These are phyloP conservation scores for Drosophila falleni DNA, from an alignment of 2,888 invertebrate genomes.

Conservation along the genomic window DNA sequence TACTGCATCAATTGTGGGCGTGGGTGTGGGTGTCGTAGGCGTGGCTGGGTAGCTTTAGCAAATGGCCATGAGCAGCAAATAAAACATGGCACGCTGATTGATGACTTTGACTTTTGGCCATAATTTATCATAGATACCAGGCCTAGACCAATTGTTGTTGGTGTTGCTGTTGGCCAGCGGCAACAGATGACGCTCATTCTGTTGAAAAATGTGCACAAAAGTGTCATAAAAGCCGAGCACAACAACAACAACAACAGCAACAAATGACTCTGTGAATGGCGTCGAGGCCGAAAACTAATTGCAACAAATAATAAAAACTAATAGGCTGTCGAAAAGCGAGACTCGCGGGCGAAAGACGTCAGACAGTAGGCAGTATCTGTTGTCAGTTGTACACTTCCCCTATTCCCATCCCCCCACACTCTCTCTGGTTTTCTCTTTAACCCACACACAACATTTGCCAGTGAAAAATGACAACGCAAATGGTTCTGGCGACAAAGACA, in stretches of 20 bases:
- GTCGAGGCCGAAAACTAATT: slow-evolving; percentile 72
- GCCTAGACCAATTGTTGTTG: slow-evolving; percentile 40
- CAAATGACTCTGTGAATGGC: neutral
- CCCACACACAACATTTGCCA: slow-evolving; percentile 37
- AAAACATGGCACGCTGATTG: slow-evolving; percentile 77
- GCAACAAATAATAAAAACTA: slow-evolving; percentile 82
- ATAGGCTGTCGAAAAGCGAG: slow-evolving; percentile 78
- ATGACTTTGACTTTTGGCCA: slow-evolving; percentile 81
- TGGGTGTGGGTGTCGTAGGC: slow-evolving; percentile 1
- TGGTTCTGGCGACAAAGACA: slow-evolving; percentile 42
- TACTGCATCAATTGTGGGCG: slow-evolving; percentile 4
- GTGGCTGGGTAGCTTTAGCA: slow-evolving; percentile 30
- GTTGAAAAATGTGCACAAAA: slow-evolving; percentile 76
- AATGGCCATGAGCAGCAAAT: slow-evolving; percentile 76
- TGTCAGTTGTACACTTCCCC: slow-evolving; percentile 6
- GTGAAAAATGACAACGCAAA: slow-evolving; percentile 77
- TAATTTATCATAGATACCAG: slow-evolving; percentile 78
- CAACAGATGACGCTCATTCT: slow-evolving; percentile 79
- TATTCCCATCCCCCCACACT: too few relatives aligned
- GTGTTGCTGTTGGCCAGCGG: slow-evolving; percentile 53
- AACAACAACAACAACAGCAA: slow-evolving; percentile 5
- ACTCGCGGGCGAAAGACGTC: slow-evolving; percentile 32
- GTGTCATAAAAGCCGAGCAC: slow-evolving; percentile 71
- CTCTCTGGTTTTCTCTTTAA: too few relatives aligned
- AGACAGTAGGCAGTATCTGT: slow-evolving; percentile 18